These are phyloP conservation scores for Diabrotica undecimpunctata DNA, from an alignment of 1,140 invertebrate species.

Conservation along the genomic window DNA sequence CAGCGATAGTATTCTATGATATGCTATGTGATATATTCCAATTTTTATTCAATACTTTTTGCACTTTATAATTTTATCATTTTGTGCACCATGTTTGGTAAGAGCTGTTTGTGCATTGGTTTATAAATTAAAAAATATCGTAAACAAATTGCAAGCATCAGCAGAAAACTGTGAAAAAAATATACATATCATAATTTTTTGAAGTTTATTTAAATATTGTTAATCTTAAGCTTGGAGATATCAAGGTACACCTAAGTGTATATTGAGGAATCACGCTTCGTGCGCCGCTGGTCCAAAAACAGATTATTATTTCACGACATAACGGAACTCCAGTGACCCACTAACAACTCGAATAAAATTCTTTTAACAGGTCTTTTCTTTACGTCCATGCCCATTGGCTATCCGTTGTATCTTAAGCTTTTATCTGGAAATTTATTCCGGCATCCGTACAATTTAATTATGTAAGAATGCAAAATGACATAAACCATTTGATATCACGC, in stretches of 20 bases:
- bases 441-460: conserved; percentile 3
- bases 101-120: no score
- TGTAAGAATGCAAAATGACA: neutral
- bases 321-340: conserved; percentile 11
- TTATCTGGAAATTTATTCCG: neutral
- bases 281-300: neutral
- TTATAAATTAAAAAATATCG: no score
- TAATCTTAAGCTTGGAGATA: no score
- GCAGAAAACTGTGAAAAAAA: no score
- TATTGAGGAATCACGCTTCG: neutral
- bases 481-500: neutral
- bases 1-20: no score
- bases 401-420: neutral
- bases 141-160: no score
- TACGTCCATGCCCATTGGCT: neutral
- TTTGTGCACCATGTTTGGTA: no score
- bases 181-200: no score
- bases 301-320: conserved; percentile 5
- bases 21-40: no score
- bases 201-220: no score
- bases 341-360: conserved; percentile 5
- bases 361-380: neutral
- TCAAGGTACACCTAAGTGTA: neutral
- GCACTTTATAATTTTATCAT: no score
- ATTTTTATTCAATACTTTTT: no score